Evolutionary conservation across 2,797 vertebrate genomes (phyloP), one percentile per base, ranked within the genome.

Genomic region (Orestias chungarensis): DNA sequence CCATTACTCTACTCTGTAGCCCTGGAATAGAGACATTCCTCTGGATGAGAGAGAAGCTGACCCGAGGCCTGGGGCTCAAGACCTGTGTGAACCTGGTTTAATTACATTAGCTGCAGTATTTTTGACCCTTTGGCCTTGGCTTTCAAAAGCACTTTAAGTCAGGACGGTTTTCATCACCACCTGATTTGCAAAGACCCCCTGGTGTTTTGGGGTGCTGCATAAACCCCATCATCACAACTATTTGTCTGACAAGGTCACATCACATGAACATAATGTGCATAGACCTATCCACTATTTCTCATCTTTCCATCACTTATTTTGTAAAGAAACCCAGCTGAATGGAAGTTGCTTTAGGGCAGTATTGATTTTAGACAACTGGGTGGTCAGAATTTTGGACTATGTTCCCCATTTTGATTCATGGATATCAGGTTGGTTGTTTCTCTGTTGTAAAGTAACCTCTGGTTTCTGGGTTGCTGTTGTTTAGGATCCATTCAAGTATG

Each of bases 51-150:
- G 73, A 49, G 82, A 70, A 71, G 64, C 88, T 86, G 86, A 91
- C 89, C 89, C 76, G 38, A 54, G 72, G 77, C 80, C 87, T 65
- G 78, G 65, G 88, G 85, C 83, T 73, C 62, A 50, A 62, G 84
- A 89, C 89, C 91, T 87, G 75, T 38, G 68, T 86, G 88, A 89
- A 87, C 86, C 74, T 72, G 83, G 55, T 87, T 87, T 91, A 90
- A 88, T 92, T 91, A 90, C 88, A 89, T 91, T 88, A 91, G 88
- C 83, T 70, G 74, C 79, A 86, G 90, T 83, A 82, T 89, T 91
- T n/a, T 86, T 83, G 86, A 91, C 84, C 89, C 83, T 70, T 83
- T 87, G 86, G 83, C 86, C 80, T 84, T 76, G 77, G 81, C 85
- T 87, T 92, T 92, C 87, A 87, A 79, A 87, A 89, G 83, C 88